Evolutionary conservation across 92 coral and sea anemone genomes (phyloP).

Genomic region (Bergia puertoricense): DNA sequence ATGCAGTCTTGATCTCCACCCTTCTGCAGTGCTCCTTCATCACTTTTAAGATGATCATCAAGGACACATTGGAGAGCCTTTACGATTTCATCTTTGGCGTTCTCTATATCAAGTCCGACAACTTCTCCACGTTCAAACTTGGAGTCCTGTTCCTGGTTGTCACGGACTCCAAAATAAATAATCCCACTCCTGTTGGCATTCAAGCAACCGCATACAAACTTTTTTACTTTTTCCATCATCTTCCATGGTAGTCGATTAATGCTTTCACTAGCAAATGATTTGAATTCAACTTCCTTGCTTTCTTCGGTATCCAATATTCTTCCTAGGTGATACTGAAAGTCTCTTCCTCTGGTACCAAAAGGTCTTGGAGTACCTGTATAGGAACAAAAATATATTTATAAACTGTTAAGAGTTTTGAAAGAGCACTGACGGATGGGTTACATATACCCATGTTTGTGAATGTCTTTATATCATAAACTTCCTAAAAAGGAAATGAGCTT

Average conservation of each 20-base stretch:
- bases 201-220: constrained; percentile 59
- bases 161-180: constrained; percentile 63
- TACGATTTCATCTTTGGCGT: constrained; percentile 51
- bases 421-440: neutral
- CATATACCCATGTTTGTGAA: neutral
- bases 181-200: constrained; percentile 49
- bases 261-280: constrained; percentile 45
- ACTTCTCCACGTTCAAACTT: too few species aligned
- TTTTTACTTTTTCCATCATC: constrained; percentile 41
- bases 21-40: too few species aligned
- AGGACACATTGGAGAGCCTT: too few species aligned
- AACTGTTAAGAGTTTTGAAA: neutral
- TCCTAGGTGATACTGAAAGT: constrained; percentile 43
- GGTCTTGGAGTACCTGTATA: constrained; percentile 53
- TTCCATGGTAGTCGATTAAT: constrained; percentile 39
- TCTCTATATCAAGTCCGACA: too few species aligned
- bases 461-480: too few species aligned
- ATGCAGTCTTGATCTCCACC: neutral
- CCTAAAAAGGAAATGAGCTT: too few species aligned
- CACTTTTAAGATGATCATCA: too few species aligned
- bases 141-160: constrained; percentile 36
- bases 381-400: too few species aligned
- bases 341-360: constrained; percentile 41
- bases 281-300: constrained; percentile 56
- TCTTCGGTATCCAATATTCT: constrained; percentile 43